Conservation (phyloP, 2,888 invertebrate species). For the Gastracanthus pulcherrimus region DNA sequence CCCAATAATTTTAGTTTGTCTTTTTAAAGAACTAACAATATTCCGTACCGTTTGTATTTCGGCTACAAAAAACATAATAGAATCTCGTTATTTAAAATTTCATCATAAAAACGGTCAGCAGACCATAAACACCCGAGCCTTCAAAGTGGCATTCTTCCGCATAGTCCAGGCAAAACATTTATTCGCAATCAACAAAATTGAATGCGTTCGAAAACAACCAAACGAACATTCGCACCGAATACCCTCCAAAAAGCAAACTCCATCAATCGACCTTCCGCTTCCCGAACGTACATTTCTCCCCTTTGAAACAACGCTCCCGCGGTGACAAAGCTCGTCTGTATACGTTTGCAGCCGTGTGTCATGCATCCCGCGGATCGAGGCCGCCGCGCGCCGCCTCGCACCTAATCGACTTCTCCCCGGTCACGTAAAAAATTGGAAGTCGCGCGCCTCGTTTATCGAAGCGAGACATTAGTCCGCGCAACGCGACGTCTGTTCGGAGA, state of each 20-base stretch:
- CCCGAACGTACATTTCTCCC: neutral
- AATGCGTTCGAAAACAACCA: too few species aligned
- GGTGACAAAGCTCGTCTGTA: neutral
- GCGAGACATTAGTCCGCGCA: neutral
- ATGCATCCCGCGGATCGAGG: constrained; percentile 1
- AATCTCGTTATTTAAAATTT: too few species aligned
- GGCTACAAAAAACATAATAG: neutral
- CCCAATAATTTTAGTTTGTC: too few species aligned
- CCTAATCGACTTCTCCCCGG: constrained; percentile 33
- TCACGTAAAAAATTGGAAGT: constrained; percentile 51
- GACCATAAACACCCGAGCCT: neutral
- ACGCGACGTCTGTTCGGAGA: too few species aligned
- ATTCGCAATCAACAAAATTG: too few species aligned
- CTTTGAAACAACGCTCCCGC: neutral
- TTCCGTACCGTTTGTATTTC: too few species aligned
- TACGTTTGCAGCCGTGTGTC: neutral
- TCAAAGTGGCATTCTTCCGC: too few species aligned
- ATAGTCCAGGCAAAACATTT: too few species aligned
- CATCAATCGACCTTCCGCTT: neutral
- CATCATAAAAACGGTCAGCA: neutral
- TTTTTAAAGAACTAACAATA: too few species aligned
- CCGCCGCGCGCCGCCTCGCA: neutral
- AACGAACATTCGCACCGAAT: too few species aligned
- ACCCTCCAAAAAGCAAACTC: neutral
- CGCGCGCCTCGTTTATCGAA: neutral